Evolutionary conservation across 2,888 invertebrate species (phyloP).

Genomic region (Nomada ferruginata): DNA sequence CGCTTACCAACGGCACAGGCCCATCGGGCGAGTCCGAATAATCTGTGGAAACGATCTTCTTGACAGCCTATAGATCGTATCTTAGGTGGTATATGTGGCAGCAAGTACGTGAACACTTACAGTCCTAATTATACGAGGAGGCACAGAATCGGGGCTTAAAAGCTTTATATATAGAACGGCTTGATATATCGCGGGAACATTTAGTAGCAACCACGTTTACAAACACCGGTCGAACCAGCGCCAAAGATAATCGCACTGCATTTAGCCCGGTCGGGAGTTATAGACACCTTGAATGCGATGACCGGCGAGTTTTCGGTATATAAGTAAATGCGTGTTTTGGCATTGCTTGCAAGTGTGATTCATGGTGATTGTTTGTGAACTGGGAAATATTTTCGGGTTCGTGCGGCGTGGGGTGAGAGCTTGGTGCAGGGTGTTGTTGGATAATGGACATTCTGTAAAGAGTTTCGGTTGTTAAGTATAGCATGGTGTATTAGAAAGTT

Average conservation of each 20-base stretch:
- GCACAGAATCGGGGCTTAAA: conserved; percentile 73
- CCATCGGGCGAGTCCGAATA: conserved; percentile 38
- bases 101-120: conserved; percentile 67
- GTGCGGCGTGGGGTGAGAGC: no score
- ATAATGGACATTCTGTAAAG: no score
- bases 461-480: no score
- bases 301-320: not conserved
- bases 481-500: no score
- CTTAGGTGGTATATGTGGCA: conserved; percentile 59
- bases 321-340: not conserved
- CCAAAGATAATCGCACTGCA: conserved; percentile 58
- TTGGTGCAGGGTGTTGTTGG: no score
- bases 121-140: conserved; percentile 72
- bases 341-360: not conserved
- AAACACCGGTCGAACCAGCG: conserved; percentile 52
- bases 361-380: not conserved
- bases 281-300: conserved; percentile 3
- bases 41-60: conserved; percentile 65
- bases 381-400: no score
- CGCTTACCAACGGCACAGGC: conserved; percentile 45
- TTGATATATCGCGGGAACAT: conserved; percentile 73
- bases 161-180: conserved; percentile 76
- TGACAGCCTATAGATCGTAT: conserved; percentile 68
- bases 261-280: conserved; percentile 43
- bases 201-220: conserved; percentile 59